A percentile compares a stretch with the other conserved stretches of the same genome.
phyloP scores from a whole-genome alignment of 1,140 invertebrate genomes.

The Berghia stephanieae region DNA sequence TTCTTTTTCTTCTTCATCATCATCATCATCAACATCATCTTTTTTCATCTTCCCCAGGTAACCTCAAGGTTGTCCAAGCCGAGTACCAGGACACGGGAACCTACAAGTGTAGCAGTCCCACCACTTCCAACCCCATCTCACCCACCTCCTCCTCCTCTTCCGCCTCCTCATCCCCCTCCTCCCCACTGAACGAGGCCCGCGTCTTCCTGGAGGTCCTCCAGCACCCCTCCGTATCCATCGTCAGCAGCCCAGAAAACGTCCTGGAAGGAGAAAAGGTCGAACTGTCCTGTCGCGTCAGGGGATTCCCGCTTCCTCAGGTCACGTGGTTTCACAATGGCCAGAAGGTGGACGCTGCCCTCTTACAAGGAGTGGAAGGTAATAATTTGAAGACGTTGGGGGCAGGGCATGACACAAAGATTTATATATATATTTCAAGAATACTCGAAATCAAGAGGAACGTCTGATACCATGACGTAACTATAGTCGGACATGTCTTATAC shows the following conservation, averaged over 20 bases:
- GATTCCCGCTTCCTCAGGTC: neutral
- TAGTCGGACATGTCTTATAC: no score
- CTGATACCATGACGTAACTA: no score
- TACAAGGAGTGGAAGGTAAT: neutral
- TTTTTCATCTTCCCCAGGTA: slow-evolving; percentile 1
- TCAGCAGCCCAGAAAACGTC: neutral
- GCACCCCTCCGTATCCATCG: neutral
- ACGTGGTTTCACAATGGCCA: slow-evolving; percentile 25
- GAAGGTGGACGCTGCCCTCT: no score
- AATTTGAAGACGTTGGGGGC: neutral
- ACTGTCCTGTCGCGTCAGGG: neutral
- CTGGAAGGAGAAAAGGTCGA: neutral
- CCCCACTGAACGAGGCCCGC: neutral
- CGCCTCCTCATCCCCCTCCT: neutral
- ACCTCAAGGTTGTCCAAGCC: neutral
- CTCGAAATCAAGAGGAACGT: no score
- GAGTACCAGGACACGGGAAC: slow-evolving; percentile 22
- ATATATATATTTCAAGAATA: no score
- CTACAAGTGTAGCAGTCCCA: slow-evolving; percentile 2
- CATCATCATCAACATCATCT: no score
- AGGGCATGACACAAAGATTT: neutral
- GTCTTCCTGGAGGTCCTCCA: neutral
- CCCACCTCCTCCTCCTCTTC: neutral
- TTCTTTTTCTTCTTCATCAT: no score
- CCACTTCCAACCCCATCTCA: neutral